Evolutionary conservation across 2,113 vertebrate genomes (phyloP).

Genomic region (Promerops cafer): DNA sequence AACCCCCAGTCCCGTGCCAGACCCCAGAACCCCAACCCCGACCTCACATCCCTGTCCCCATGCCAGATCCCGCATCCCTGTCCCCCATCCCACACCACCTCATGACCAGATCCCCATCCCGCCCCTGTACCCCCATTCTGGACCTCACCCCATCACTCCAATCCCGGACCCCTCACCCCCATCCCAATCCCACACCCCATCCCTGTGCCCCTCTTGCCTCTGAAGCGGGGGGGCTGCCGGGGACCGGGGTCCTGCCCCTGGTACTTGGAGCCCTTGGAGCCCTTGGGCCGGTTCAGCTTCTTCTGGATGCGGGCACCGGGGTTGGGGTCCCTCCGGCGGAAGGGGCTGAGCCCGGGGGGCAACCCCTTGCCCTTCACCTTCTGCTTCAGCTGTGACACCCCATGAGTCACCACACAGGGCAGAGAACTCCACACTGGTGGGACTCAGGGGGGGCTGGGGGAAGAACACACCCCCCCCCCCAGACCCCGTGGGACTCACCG

Average conservation of each 20-base stretch:
- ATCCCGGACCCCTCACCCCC: too few species aligned
- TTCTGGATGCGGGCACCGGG: conserved; percentile 73
- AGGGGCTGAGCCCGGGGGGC: conserved; percentile 69
- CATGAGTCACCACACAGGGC: conserved; percentile 73
- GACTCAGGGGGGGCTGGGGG: background rate
- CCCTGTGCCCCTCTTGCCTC: background rate
- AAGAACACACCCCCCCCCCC: background rate
- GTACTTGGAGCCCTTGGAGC: conserved; percentile 68
- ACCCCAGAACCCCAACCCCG: accelerated
- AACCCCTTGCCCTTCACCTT: conserved; percentile 80
- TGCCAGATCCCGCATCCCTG: too few species aligned
- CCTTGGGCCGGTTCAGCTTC: conserved; percentile 77
- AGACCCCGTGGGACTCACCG: background rate
- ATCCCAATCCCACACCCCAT: background rate
- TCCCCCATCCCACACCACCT: too few species aligned
- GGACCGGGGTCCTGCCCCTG: conserved; percentile 58
- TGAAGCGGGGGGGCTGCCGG: conserved; percentile 26
- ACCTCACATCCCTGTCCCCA: accelerated
- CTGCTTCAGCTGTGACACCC: conserved; percentile 82
- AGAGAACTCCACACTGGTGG: conserved; percentile 71
- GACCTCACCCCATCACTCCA: accelerated
- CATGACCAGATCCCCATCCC: too few species aligned
- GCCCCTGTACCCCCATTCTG: too few species aligned
- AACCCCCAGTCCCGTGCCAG: accelerated
- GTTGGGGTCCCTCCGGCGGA: conserved; percentile 76